Base-by-base conservation (phyloP, 2,797 vertebrate genomes). In the Ficedula albicollis region DNA sequence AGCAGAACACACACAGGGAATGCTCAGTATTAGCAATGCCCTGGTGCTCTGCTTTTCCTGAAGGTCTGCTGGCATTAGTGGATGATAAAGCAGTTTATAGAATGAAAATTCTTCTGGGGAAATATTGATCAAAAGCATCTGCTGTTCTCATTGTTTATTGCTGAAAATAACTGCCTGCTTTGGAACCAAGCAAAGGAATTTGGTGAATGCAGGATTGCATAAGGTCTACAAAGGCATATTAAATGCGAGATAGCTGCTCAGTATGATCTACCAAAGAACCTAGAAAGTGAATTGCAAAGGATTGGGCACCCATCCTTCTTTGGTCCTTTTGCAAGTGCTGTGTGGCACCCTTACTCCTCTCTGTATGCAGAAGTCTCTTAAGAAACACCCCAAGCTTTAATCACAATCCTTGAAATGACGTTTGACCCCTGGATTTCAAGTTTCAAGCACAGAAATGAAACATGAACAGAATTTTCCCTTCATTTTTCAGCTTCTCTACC, bases 381-480 rank as follows among this genome's bases (percentile, higher is more conserved):
- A 44, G 30, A 94, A 91, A 46, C 34, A 62, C 15, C 27, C 32
- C 55, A 63, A 34, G 77, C 32, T 90, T 91, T 86, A 78, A 78
- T 41, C 63, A 62, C 36, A 32, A 23, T 52, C 22, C 56, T 79
- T 87, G 73, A 82, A 82, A 93, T 51, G 29, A 88, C 39, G 32
- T 64, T 85, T 67, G 60, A 91, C 82, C 73, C 30, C 88, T 77
- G 27, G n/a, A 48, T 78, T 91, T 87, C 51, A 55, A 56, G 69
- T 84, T 89, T 38, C 52, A 74, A 91, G 60, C 38, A 34, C 25
- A 91, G 55, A 90, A 94, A 86, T 79, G 8, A 91, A 84, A 93
- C 32, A 87, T 51, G 52, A 96, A 49, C 15, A 66, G 80, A 95
- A 93, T 91, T 96, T 90, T 85, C 66, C 92, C 27, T 84, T 95